Percentiles rank a stretch among this genome's conserved stretches.
phyloP scores from a whole-genome alignment of 2,113 vertebrate species.

The Potamarius usumacintae region DNA sequence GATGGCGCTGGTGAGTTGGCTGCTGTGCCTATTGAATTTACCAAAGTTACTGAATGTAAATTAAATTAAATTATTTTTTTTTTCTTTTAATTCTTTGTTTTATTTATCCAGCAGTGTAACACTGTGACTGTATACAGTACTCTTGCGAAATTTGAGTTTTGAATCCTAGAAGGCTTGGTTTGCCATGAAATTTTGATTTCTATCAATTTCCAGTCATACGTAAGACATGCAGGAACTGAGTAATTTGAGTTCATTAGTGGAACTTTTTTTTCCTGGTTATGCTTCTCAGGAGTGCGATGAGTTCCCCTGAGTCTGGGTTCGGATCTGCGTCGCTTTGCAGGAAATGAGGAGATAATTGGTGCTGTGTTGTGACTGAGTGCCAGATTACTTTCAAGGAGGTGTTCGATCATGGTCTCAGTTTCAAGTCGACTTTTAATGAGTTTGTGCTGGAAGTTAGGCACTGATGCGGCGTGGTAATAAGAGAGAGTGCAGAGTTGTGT shows the following conservation, averaged over 20 bases:
- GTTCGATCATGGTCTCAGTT: slow-evolving; percentile 27
- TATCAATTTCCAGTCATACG: background rate
- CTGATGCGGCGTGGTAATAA: background rate
- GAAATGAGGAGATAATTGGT: slow-evolving; percentile 43
- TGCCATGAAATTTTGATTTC: background rate
- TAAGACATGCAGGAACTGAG: background rate
- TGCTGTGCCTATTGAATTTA: too few relatives aligned
- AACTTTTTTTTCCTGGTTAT: background rate
- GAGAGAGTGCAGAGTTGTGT: background rate
- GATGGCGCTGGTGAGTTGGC: too few relatives aligned
- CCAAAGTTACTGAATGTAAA: background rate
- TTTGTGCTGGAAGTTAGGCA: slow-evolving; percentile 5
- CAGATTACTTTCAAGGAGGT: slow-evolving; percentile 33
- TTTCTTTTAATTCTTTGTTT: background rate
- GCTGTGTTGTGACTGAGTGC: slow-evolving; percentile 33
- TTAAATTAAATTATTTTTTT: background rate
- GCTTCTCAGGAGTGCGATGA: background rate
- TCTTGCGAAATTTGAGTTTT: background rate
- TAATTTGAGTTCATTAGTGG: background rate
- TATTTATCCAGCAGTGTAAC: background rate
- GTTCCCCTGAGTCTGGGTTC: slow-evolving; percentile 6
- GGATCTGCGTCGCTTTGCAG: slow-evolving; percentile 17
- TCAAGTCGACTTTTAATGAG: slow-evolving; percentile 32
- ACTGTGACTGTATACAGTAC: too few relatives aligned
- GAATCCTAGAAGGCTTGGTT: background rate